phyloP scores from a whole-genome alignment of 2,797 vertebrate genomes.

The Falco biarmicus region DNA sequence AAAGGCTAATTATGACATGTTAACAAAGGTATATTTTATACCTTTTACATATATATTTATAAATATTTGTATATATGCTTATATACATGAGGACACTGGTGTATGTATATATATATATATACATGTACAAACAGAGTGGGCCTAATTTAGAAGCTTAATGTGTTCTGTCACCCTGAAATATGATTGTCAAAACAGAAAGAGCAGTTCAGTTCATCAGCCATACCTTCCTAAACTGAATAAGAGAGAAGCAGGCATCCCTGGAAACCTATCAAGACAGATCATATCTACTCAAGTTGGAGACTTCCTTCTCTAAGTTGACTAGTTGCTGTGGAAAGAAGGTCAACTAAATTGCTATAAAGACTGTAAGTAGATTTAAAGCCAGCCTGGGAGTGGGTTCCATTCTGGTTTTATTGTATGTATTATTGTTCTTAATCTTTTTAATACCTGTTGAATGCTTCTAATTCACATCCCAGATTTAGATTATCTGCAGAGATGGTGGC shows the following conservation, averaged over 20 bases:
- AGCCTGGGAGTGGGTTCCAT: neutral
- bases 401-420: neutral
- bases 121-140: neutral
- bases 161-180: neutral
- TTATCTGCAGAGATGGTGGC: neutral
- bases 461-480: neutral
- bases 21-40: neutral
- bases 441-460: neutral
- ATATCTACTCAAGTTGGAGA: neutral
- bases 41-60: neutral
- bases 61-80: neutral
- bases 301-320: neutral
- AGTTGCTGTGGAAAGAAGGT: neutral
- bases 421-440: neutral
- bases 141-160: neutral
- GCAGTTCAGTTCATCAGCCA: neutral
- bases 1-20: neutral
- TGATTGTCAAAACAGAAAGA: neutral
- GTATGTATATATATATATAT: too few relatives aligned
- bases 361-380: neutral
- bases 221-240: neutral
- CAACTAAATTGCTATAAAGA: neutral
- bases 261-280: neutral
- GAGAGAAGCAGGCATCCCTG: neutral
- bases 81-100: neutral